Percentiles rank a stretch among this genome's conserved stretches.
Evolutionary conservation across 2,888 invertebrate species (phyloP).

Genomic region (Hypercompe scribonia): DNA sequence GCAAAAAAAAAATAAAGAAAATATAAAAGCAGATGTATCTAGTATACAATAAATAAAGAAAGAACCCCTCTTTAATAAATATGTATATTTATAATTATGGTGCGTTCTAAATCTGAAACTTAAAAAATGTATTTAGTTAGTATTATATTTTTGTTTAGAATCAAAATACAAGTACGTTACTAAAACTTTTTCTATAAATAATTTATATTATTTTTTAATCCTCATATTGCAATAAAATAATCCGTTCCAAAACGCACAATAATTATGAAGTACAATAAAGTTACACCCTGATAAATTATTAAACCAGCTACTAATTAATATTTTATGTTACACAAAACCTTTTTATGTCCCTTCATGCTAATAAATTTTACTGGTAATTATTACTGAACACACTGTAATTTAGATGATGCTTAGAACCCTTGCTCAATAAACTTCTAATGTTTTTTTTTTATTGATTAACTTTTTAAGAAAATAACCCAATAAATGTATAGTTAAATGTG

Average conservation of each 20-base stretch:
- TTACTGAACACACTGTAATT: background rate
- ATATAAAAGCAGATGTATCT: slow-evolving; percentile 59
- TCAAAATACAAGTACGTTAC: background rate
- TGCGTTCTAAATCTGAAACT: slow-evolving; percentile 4
- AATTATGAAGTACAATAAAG: slow-evolving; percentile 12
- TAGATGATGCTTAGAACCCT: background rate
- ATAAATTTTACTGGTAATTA: slow-evolving; percentile 10
- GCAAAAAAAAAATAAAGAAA: slow-evolving; percentile 71
- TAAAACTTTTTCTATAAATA: background rate
- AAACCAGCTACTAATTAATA: slow-evolving; percentile 16
- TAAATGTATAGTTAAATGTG: background rate
- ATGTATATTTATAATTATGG: slow-evolving; percentile 5
- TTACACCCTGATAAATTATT: slow-evolving; percentile 9
- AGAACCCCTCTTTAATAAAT: slow-evolving; percentile 8
- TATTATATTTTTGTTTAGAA: background rate
- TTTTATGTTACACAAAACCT: slow-evolving; percentile 20
- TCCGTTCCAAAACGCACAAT: slow-evolving; percentile 20
- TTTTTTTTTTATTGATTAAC: background rate
- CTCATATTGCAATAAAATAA: slow-evolving; percentile 14
- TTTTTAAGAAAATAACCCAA: background rate
- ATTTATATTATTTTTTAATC: background rate
- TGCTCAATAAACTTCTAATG: background rate
- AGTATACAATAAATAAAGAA: slow-evolving; percentile 26
- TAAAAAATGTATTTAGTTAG: background rate
- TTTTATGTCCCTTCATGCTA: slow-evolving; percentile 13